These are phyloP conservation scores for Acrobasis repandana DNA, from an alignment of 2,888 invertebrate species.

Conservation along the genomic window DNA sequence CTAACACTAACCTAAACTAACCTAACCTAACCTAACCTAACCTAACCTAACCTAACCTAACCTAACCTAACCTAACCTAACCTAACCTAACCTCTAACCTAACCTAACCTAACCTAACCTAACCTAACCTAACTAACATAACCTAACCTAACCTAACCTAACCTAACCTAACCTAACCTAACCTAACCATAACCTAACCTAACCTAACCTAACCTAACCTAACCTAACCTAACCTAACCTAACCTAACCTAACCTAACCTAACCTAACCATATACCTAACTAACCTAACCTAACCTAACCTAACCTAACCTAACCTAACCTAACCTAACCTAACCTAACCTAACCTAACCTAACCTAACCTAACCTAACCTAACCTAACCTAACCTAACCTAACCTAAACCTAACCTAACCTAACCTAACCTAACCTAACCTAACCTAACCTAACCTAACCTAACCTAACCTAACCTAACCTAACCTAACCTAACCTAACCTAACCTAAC, in stretches of 20 bases:
- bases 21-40: constrained; percentile 30
- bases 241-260: constrained; percentile 29
- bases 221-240: constrained; percentile 27
- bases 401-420: no score
- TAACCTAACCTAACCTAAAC: no score
- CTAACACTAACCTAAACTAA: constrained; percentile 26
- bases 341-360: no score
- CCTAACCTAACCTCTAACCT: constrained; percentile 29
- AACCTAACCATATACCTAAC: constrained; percentile 28
- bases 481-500: constrained; percentile 24
- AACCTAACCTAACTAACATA: constrained; percentile 25
- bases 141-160: constrained; percentile 24
- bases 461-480: no score
- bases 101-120: constrained; percentile 31
- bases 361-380: no score
- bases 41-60: constrained; percentile 32
- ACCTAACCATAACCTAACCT: constrained; percentile 27
- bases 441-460: no score
- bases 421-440: no score
- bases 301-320: no score
- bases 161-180: constrained; percentile 30
- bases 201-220: constrained; percentile 31
- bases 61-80: constrained; percentile 32
- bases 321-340: no score
- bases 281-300: no score